Percentiles rank a stretch among this genome's conserved stretches.
phyloP scores from a whole-genome alignment of 2,888 invertebrate species.

The Digitonthophagus gazella region DNA sequence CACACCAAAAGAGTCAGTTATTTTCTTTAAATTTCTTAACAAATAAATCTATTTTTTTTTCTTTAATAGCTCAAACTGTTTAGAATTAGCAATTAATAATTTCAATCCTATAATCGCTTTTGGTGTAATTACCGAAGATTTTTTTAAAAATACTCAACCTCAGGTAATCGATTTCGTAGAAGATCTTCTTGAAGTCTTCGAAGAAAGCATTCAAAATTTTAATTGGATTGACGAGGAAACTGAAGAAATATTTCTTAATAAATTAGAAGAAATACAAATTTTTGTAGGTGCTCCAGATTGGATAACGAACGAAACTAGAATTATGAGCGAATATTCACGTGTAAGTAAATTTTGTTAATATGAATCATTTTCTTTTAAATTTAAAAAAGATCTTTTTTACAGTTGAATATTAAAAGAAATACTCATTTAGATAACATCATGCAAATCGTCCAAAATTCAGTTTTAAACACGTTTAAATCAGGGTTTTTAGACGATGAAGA shows the following conservation, averaged over 20 bases:
- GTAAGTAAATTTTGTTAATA: not conserved
- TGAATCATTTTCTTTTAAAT: not conserved
- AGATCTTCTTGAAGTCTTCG: conserved; percentile 54
- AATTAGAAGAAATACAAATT: not conserved
- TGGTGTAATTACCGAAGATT: conserved; percentile 6
- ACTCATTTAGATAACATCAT: conserved; percentile 11
- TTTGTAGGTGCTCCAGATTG: conserved; percentile 9
- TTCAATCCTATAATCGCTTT: not conserved
- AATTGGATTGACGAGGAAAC: conserved; percentile 71
- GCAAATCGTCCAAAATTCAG: conserved; percentile 20
- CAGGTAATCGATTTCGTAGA: not conserved
- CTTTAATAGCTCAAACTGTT: not conserved
- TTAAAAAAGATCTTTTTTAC: not conserved
- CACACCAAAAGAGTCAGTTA: not conserved
- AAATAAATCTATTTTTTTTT: not conserved
- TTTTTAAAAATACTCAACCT: not conserved
- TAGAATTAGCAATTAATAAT: not conserved
- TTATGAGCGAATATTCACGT: not conserved
- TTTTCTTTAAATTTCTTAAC: not conserved
- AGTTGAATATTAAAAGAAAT: not conserved
- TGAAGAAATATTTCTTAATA: not conserved
- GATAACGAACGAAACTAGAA: not conserved
- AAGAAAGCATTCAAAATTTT: conserved; percentile 60
- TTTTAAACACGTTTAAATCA: not conserved
- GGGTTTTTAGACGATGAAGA: not conserved